A percentile compares a stretch with the other conserved stretches of the same genome.
These are phyloP conservation scores for Machimus atricapillus DNA, from an alignment of 2,888 invertebrate genomes.

Conservation along the genomic window DNA sequence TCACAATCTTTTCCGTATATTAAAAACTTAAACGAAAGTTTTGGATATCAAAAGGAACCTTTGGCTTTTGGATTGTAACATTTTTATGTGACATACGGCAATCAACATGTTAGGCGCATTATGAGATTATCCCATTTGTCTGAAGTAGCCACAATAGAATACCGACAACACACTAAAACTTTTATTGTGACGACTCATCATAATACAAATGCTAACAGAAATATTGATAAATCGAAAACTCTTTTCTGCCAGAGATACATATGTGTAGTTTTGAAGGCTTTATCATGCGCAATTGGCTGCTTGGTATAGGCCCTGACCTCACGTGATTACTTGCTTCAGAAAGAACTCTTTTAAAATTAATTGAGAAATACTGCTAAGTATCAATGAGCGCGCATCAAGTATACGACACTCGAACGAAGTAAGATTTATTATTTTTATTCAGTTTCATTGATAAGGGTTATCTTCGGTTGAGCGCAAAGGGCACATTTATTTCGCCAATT, in stretches of 20 bases:
- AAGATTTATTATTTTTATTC: background rate
- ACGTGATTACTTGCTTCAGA: background rate
- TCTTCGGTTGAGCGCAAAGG: background rate
- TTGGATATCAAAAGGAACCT: too few relatives aligned
- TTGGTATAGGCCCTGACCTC: background rate
- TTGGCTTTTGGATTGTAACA: too few relatives aligned
- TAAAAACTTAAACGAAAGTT: too few relatives aligned
- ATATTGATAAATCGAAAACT: background rate
- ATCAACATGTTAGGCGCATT: too few relatives aligned
- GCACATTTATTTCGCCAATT: background rate
- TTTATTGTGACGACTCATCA: background rate
- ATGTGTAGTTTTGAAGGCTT: background rate
- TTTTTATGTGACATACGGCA: too few relatives aligned
- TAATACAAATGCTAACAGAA: background rate
- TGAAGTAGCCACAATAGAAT: too few relatives aligned
- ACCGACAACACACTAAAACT: background rate
- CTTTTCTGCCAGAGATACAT: background rate
- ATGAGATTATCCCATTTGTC: too few relatives aligned
- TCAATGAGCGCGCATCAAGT: background rate
- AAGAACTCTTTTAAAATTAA: background rate
- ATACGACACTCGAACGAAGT: background rate
- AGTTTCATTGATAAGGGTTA: background rate
- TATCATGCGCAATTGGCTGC: background rate
- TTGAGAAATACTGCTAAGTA: background rate
- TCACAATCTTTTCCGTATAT: too few relatives aligned